phyloP scores from a whole-genome alignment of 2,113 vertebrate genomes.

The Silurus asotus region DNA sequence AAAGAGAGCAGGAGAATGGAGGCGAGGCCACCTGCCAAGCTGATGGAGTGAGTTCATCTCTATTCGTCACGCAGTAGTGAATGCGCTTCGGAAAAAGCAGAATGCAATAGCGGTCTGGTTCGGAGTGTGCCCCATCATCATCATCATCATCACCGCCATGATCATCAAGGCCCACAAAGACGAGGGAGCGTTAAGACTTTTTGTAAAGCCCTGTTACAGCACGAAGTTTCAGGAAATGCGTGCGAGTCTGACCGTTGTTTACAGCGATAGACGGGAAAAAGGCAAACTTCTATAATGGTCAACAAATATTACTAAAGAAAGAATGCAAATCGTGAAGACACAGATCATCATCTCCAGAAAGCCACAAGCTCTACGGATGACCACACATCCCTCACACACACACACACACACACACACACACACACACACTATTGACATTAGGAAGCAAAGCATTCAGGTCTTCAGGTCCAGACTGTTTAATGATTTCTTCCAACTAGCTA shows the following conservation, averaged over 20 bases:
- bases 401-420: too few relatives aligned
- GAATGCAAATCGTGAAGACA: background rate
- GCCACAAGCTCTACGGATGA: too few relatives aligned
- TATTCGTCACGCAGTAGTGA: slow-evolving; percentile 27
- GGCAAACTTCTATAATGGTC: background rate
- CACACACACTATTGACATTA: too few relatives aligned
- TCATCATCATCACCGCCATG: background rate
- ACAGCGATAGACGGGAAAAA: background rate
- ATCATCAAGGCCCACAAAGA: background rate
- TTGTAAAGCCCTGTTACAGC: background rate
- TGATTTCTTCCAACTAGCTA: too few relatives aligned
- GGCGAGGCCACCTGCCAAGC: slow-evolving; percentile 8
- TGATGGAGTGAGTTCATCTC: slow-evolving; percentile 22
- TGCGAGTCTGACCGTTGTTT: background rate
- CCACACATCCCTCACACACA: too few relatives aligned
- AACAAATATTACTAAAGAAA: background rate
- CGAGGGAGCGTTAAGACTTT: background rate
- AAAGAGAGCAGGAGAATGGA: background rate
- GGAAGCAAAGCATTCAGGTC: too few relatives aligned
- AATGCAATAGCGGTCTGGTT: background rate
- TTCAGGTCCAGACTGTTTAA: too few relatives aligned
- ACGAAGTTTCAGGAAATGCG: background rate
- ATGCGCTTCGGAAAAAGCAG: background rate
- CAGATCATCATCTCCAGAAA: too few relatives aligned
- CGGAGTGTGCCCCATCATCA: background rate